Evolutionary conservation across 2,888 invertebrate species (phyloP), one percentile per base, ranked within the genome.

Genomic region (Melanchra persicariae): DNA sequence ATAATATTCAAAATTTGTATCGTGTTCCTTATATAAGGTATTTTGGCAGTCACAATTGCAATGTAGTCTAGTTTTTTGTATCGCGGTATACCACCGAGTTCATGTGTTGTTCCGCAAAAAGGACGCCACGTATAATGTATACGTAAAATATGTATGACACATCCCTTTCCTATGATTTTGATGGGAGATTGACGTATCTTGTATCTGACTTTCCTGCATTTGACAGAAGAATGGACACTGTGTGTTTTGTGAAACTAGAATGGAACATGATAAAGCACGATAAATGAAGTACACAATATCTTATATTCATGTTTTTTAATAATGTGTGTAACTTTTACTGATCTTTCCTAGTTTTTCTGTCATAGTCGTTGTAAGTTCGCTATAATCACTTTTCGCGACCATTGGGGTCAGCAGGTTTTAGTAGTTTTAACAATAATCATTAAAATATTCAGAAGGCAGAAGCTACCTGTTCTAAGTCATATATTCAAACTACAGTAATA

Each of bases 11-110:
- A 66, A 70, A 67, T 57, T 70, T 34, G 15, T 52, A 57, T 30
- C 6, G 74, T 79, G 63, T 68, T 70, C 71, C 68, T 43, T 59
- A 54, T 76, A 58, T 76, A 70, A 66, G n/a, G 34, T 64, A 45
- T 70, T 64, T 79, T n/a, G 43, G 22, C 15, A 30, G 51, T 66
- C 47, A 60, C 43, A 70, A n/a, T n/a, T n/a, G n/a, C n/a, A n/a
- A 58, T 49, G 59, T 66, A 43, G 49, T 58, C 5, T 62, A 63
- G 34, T 60, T 47, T 37, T 57, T 63, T 54, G 9, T 51, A 45
- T 60, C 12, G 24, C 45, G 24, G 30, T 63, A 34, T 10, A 49
- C 9, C 10, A 1, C 47, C 30, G 61, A 52, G 24, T 43, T 40
- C 40, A 61, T 24, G n/a, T 54, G 12, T 22, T 37, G 17, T 59